Evolutionary conservation across 2,113 vertebrate species (phyloP).

Genomic region (Ptyas mucosa): DNA sequence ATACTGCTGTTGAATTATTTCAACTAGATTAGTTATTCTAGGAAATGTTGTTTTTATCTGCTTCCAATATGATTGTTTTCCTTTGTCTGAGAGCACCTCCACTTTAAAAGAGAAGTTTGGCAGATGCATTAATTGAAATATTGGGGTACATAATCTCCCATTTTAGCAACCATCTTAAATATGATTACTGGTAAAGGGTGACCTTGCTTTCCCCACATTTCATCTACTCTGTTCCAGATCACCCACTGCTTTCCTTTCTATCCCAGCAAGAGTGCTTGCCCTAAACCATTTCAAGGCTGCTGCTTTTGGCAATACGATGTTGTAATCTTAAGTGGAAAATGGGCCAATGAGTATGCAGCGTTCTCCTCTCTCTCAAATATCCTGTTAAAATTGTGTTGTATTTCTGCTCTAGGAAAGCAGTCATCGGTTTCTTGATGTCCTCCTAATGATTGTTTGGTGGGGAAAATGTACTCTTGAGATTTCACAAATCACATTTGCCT

Average conservation of each 20-base stretch:
- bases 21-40: conserved; percentile 16
- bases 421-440: neutral
- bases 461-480: neutral
- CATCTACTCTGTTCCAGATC: neutral
- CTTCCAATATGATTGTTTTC: neutral
- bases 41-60: conserved; percentile 7
- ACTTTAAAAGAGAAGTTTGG: neutral
- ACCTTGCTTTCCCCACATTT: neutral
- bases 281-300: neutral
- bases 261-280: neutral
- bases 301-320: neutral
- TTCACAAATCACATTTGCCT: neutral
- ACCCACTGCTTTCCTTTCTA: neutral
- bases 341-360: neutral
- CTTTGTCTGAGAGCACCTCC: neutral
- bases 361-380: neutral
- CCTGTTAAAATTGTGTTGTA: neutral
- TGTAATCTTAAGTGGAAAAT: neutral
- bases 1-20: neutral
- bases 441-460: neutral
- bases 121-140: neutral
- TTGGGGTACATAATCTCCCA: neutral
- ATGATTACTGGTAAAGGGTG: neutral
- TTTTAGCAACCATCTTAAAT: neutral
- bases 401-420: neutral